These are phyloP conservation scores for Hemistola chrysoprasaria DNA, from an alignment of 2,888 invertebrate genomes.

Conservation along the genomic window DNA sequence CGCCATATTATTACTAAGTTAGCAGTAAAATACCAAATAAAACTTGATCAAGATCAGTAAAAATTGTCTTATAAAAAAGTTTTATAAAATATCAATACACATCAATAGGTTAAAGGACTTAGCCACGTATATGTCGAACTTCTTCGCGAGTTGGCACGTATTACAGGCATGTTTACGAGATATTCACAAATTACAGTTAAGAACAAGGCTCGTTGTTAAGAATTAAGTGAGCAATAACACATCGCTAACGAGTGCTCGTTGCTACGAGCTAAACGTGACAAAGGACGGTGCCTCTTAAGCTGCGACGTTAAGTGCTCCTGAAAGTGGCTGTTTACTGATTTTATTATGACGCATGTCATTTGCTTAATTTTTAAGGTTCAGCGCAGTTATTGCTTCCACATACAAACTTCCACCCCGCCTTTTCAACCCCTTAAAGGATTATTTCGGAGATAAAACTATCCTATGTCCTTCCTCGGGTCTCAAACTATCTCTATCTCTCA, in stretches of 20 bases:
- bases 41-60: no score
- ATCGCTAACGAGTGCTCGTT: constrained; percentile 51
- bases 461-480: no score
- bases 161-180: constrained; percentile 34
- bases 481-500: no score
- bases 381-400: no score
- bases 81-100: constrained; percentile 19
- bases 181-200: constrained; percentile 43
- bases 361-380: background rate
- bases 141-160: constrained; percentile 31
- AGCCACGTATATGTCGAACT: constrained; percentile 19
- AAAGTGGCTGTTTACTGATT: constrained; percentile 26
- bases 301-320: constrained; percentile 37
- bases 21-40: no score
- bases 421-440: no score
- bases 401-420: no score
- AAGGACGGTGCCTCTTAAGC: constrained; percentile 42
- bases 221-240: constrained; percentile 59
- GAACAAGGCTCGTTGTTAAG: constrained; percentile 44
- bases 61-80: constrained; percentile 5
- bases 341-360: constrained; percentile 22
- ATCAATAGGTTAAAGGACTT: constrained; percentile 15
- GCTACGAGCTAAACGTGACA: constrained; percentile 48
- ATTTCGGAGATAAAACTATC: no score
- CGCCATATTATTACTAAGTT: no score